Conservation (phyloP, 2,113 vertebrate genomes). For the Brienomyrus longianalis region DNA sequence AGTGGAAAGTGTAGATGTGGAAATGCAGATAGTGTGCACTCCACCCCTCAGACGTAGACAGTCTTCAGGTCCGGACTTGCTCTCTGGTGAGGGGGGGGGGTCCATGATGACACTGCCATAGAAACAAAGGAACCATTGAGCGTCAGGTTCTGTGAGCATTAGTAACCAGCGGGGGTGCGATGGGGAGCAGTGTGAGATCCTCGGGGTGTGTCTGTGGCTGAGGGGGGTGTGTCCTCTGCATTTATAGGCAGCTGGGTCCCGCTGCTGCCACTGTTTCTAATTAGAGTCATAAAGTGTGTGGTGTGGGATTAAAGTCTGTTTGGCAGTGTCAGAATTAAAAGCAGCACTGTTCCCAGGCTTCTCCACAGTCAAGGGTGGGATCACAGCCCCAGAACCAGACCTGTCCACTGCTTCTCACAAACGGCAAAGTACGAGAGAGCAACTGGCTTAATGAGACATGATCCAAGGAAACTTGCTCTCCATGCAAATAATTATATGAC, state of each 20-base stretch:
- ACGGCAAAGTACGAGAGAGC: not conserved
- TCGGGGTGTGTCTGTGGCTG: not conserved
- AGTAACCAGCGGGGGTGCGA: not conserved
- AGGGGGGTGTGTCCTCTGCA: not conserved
- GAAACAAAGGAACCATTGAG: slow-evolving; percentile 20
- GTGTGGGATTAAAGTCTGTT: slow-evolving; percentile 17
- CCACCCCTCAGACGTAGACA: not conserved
- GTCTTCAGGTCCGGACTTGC: slow-evolving; percentile 12
- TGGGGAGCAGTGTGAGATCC: not conserved
- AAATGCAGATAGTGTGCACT: not conserved
- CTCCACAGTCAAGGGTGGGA: not conserved
- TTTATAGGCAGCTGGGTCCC: slow-evolving; percentile 3
- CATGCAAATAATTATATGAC: not conserved
- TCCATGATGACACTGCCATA: not conserved
- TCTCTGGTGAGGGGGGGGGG: not conserved
- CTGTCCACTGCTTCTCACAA: not conserved
- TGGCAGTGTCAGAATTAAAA: slow-evolving; percentile 23
- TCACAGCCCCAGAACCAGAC: not conserved
- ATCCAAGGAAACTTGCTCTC: not conserved
- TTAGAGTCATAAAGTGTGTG: slow-evolving; percentile 27
- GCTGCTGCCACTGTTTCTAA: slow-evolving; percentile 24
- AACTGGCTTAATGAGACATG: not conserved
- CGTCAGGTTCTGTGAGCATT: not conserved
- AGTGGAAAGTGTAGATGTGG: slow-evolving; percentile 4
- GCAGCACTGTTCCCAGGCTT: slow-evolving; percentile 9